Percentiles rank a stretch among this genome's conserved stretches.
Evolutionary conservation across 2,797 vertebrate species (phyloP).

Genomic region (Agapornis canus): DNA sequence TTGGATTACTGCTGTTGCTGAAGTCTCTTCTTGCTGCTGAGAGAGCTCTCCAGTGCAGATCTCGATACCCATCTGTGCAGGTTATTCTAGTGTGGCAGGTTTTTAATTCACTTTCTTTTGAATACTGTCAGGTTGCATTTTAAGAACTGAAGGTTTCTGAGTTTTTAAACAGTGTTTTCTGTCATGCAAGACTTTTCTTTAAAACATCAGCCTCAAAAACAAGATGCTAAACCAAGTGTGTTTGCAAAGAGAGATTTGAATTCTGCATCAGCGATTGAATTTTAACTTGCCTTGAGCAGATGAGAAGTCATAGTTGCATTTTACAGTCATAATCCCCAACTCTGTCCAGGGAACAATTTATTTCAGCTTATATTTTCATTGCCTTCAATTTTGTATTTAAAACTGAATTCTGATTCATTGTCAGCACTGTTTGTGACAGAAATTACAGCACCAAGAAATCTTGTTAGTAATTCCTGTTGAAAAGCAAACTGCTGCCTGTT

Average conservation of each 20-base stretch:
- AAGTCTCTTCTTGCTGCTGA: background rate
- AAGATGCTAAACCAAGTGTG: background rate
- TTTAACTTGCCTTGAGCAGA: background rate
- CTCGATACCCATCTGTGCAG: background rate
- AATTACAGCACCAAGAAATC: background rate
- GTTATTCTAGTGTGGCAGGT: background rate
- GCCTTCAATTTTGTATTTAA: background rate
- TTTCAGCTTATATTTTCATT: background rate
- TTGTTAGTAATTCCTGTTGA: background rate
- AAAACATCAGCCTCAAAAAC: background rate
- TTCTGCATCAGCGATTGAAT: background rate
- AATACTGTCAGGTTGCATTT: background rate
- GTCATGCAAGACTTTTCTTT: background rate
- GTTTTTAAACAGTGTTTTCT: background rate
- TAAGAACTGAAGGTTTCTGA: background rate
- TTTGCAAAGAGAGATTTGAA: background rate
- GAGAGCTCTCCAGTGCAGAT: background rate
- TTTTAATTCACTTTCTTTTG: background rate
- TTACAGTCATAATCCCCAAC: background rate
- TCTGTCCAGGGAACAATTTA: background rate
- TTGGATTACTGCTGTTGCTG: background rate
- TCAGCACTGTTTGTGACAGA: background rate
- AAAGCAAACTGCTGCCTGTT: background rate
- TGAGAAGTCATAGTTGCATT: background rate
- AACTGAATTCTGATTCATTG: background rate